phyloP scores from a whole-genome alignment of 2,888 invertebrate species.

The Dinocampus coccinellae region DNA sequence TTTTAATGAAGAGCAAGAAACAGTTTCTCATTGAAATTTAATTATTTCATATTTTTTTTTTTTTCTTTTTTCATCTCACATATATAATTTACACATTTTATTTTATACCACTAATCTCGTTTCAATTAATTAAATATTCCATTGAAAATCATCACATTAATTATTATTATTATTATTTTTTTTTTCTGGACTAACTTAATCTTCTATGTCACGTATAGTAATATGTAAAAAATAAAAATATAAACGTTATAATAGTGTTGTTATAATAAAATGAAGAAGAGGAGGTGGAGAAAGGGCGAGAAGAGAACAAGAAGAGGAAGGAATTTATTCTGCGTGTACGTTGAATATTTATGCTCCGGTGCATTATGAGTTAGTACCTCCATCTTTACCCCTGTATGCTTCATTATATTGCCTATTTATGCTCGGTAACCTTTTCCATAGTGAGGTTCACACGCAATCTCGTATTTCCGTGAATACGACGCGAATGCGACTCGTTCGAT shows the following conservation, averaged over 20 bases:
- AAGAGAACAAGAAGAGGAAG: conserved; percentile 25
- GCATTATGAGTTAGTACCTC: conserved; percentile 46
- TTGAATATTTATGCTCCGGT: conserved; percentile 53
- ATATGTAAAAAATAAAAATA: conserved; percentile 24
- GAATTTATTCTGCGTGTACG: conserved; percentile 50
- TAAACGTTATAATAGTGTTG: conserved; percentile 8
- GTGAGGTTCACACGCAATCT: conserved; percentile 47
- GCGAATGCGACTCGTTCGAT: conserved; percentile 23
- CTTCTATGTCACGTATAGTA: background rate
- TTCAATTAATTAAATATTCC: no score
- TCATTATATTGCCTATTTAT: conserved; percentile 53
- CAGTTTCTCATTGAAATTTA: no score
- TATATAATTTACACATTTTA: no score
- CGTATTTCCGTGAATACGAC: conserved; percentile 40
- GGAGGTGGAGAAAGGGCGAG: background rate
- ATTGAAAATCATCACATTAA: no score
- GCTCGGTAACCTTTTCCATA: conserved; percentile 46
- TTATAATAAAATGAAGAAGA: conserved; percentile 1
- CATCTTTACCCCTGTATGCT: conserved; percentile 45
- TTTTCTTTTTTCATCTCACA: no score
- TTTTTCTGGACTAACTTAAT: conserved; percentile 24
- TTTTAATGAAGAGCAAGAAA: no score
- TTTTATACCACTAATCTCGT: no score
- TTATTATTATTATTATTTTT: no score
- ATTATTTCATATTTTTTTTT: no score